Conservation (phyloP, 2,113 vertebrate genomes). For the Hydrochoerus hydrochaeris region DNA sequence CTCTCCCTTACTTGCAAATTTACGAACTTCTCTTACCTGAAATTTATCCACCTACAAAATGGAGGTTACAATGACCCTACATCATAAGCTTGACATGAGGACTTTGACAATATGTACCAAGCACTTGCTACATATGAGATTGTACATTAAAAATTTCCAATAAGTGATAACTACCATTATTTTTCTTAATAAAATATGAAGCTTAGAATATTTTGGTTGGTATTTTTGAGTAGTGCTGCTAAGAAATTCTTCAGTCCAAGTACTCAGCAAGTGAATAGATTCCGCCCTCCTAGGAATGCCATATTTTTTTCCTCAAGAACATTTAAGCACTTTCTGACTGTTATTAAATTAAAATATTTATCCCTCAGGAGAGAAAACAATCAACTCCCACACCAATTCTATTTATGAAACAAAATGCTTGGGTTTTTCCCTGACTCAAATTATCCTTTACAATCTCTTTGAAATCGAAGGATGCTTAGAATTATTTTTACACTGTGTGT, state of each 20-base stretch:
- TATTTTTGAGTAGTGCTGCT: conserved; percentile 9
- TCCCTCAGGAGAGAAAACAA: conserved; percentile 81
- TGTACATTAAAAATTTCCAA: background rate
- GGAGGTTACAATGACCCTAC: background rate
- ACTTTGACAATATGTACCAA: background rate
- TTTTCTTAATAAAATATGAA: background rate
- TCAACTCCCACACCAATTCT: conserved; percentile 80
- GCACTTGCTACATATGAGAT: no score
- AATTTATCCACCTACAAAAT: background rate
- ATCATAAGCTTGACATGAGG: background rate
- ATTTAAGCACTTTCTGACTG: conserved; percentile 77
- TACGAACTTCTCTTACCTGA: background rate
- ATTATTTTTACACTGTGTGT: background rate
- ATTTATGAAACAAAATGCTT: conserved; percentile 79
- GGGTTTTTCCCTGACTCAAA: conserved; percentile 60
- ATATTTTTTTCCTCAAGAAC: conserved; percentile 73
- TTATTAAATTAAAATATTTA: conserved; percentile 85
- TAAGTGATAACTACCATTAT: background rate
- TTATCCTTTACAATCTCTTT: conserved; percentile 52
- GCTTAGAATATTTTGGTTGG: background rate
- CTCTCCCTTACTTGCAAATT: background rate
- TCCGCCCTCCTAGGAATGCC: conserved; percentile 45
- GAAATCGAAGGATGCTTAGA: conserved; percentile 61
- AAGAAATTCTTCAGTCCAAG: background rate
- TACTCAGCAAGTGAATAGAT: conserved; percentile 36